Conservation (phyloP, 1,140 invertebrate genomes). For the Heliconius hermathena region DNA sequence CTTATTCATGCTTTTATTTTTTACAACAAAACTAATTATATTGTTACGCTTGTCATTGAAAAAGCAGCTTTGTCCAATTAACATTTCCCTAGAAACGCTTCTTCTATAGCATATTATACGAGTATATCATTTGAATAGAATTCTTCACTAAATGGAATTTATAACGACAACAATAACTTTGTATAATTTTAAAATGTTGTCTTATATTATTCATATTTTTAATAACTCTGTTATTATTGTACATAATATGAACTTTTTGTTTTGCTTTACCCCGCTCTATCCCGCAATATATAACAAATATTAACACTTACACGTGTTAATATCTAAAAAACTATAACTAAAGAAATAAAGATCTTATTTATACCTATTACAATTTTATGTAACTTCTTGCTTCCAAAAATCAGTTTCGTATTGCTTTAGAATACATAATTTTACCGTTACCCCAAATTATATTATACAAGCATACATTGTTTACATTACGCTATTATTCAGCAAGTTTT, state of each 20-base stretch:
- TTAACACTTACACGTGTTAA: no score
- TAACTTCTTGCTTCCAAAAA: not conserved
- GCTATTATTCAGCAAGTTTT: not conserved
- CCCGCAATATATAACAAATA: no score
- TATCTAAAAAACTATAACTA: no score
- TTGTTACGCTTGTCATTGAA: constrained; percentile 8
- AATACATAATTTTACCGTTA: not conserved
- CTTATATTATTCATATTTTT: not conserved
- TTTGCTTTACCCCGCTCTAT: no score
- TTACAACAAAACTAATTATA: not conserved
- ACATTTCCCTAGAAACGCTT: not conserved
- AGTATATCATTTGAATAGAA: not conserved
- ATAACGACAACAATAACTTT: not conserved
- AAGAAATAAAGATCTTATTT: no score
- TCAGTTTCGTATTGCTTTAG: not conserved
- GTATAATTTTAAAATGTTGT: not conserved
- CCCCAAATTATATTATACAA: not conserved
- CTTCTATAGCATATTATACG: not conserved
- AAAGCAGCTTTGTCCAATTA: constrained; percentile 11
- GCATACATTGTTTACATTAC: not conserved
- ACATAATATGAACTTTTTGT: no score
- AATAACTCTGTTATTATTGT: not conserved
- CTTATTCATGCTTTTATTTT: not conserved
- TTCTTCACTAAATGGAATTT: not conserved
- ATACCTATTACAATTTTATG: not conserved